Conservation (phyloP, 2,888 invertebrate species). For the Drosophila stalkeri region DNA sequence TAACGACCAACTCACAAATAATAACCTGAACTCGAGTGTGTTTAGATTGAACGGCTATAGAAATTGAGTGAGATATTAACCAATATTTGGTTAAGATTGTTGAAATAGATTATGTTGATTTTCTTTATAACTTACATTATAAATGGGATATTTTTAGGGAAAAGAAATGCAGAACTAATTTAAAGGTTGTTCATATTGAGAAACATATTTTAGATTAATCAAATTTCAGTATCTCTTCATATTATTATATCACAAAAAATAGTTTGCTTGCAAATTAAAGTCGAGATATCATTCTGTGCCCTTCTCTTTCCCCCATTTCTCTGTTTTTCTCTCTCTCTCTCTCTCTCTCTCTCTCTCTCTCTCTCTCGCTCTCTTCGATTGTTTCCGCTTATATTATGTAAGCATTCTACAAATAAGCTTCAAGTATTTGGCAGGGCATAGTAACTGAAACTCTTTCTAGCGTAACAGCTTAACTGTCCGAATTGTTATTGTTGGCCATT, state of each 20-base stretch:
- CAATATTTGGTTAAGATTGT: too few relatives aligned
- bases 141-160: too few relatives aligned
- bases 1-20: not conserved
- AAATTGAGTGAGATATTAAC: not conserved
- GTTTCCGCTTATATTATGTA: conserved; percentile 27
- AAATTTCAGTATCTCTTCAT: too few relatives aligned
- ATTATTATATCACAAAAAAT: not conserved
- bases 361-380: conserved; percentile 12
- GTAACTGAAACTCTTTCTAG: conserved; percentile 39
- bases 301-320: too few relatives aligned
- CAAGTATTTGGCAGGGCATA: conserved; percentile 2
- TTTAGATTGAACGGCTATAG: not conserved
- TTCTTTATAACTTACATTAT: not conserved
- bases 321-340: not conserved
- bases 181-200: too few relatives aligned
- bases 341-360: not conserved
- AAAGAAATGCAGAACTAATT: too few relatives aligned
- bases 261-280: not conserved
- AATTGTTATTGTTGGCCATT: conserved; percentile 46
- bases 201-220: too few relatives aligned
- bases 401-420: conserved; percentile 39
- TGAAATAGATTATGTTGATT: not conserved
- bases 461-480: conserved; percentile 37
- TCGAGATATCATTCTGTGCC: not conserved
- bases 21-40: not conserved